A percentile compares a stretch with the other conserved stretches of the same genome.
These are phyloP conservation scores for Xiphophorus hellerii DNA, from an alignment of 2,113 vertebrate species.

Conservation along the genomic window DNA sequence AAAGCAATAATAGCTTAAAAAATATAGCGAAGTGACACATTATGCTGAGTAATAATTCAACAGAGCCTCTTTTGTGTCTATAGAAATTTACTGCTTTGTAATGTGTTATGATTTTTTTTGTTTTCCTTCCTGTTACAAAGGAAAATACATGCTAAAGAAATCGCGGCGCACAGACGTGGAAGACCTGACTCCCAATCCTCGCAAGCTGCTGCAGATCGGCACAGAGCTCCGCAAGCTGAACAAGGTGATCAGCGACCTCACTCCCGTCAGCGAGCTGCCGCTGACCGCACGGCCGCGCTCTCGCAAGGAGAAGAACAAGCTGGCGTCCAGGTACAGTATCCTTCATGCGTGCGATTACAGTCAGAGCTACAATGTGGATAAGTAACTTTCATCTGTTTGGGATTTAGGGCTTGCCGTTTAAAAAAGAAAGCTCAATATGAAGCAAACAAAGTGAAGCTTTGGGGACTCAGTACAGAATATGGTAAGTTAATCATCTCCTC, in stretches of 20 bases:
- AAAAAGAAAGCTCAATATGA: slow-evolving; percentile 99
- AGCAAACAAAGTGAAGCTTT: slow-evolving; percentile 99
- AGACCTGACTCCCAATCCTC: slow-evolving; percentile 96
- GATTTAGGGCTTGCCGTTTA: slow-evolving; percentile 92
- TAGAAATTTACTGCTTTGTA: not conserved
- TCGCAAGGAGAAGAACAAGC: slow-evolving; percentile 98
- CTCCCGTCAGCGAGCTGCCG: slow-evolving; percentile 96
- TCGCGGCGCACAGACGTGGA: slow-evolving; percentile 97
- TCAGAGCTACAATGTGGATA: not conserved
- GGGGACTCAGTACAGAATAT: slow-evolving; percentile 98
- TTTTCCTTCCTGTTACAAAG: slow-evolving; percentile 61
- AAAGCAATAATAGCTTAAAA: no score
- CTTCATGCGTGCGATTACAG: not conserved
- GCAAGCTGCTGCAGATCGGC: slow-evolving; percentile 95
- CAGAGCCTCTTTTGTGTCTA: no score
- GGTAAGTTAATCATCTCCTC: slow-evolving; percentile 79
- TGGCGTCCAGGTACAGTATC: slow-evolving; percentile 90
- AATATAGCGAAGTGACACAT: no score
- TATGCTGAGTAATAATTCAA: no score
- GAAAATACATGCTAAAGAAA: slow-evolving; percentile 96
- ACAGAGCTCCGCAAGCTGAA: slow-evolving; percentile 95
- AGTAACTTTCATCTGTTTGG: slow-evolving; percentile 26
- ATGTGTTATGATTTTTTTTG: not conserved
- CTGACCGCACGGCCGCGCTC: slow-evolving; percentile 94
- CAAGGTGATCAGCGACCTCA: slow-evolving; percentile 98